Evolutionary conservation across 2,888 invertebrate genomes (phyloP).

Genomic region (Drosophila anomalipes): DNA sequence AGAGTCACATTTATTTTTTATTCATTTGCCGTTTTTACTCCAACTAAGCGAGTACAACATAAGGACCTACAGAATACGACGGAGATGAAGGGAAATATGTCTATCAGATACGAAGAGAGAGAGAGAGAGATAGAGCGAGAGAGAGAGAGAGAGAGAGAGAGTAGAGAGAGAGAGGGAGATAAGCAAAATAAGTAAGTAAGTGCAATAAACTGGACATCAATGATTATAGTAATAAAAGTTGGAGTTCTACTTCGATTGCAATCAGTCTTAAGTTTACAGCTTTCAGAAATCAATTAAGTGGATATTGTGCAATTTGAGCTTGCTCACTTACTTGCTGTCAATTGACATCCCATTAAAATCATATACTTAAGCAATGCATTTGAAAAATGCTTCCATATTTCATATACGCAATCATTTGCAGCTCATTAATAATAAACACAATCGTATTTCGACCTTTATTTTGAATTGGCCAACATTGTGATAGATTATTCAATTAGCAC

Average conservation of each 20-base stretch:
- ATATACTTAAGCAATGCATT: not conserved
- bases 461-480: not conserved
- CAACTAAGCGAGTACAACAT: conserved; percentile 12
- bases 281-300: not conserved
- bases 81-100: not conserved
- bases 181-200: not conserved
- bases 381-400: not conserved
- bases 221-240: not conserved
- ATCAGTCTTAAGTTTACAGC: not conserved
- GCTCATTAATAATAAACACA: not conserved
- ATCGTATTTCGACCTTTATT: not conserved
- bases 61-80: not conserved
- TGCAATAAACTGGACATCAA: conserved; percentile 22
- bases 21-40: conserved; percentile 31
- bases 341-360: not conserved
- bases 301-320: not conserved
- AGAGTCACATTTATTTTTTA: conserved; percentile 49
- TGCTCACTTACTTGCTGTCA: not conserved
- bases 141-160: no score
- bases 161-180: not conserved
- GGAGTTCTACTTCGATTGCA: not conserved
- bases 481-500: not conserved
- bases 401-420: not conserved
- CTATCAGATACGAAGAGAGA: not conserved
- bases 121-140: no score